phyloP scores from a whole-genome alignment of 2,888 invertebrate genomes.

The Synergus umbraculus region DNA sequence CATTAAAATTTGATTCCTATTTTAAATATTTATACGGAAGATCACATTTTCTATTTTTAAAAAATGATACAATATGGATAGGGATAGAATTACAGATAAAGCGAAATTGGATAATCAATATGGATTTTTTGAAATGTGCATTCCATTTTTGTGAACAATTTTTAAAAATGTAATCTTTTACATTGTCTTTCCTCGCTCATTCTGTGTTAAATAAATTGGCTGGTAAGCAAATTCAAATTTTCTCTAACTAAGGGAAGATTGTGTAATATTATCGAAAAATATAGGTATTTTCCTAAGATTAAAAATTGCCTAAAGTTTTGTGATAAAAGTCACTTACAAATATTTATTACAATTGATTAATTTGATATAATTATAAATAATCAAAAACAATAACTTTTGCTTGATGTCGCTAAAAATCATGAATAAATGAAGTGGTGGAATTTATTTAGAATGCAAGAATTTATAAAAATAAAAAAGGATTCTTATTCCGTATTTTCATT shows the following conservation, averaged over 20 bases:
- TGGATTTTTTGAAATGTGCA: not conserved
- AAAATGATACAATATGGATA: not conserved
- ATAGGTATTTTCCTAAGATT: not conserved
- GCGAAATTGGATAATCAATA: not conserved
- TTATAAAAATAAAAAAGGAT: not conserved
- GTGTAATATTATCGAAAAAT: slow-evolving; percentile 3
- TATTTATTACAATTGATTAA: too few species aligned
- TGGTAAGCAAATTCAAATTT: not conserved
- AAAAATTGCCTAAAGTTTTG: not conserved
- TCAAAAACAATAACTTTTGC: too few species aligned
- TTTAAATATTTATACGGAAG: not conserved
- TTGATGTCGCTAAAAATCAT: too few species aligned
- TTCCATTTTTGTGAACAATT: not conserved
- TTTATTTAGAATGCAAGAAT: not conserved
- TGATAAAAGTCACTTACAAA: not conserved
- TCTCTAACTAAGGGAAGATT: not conserved
- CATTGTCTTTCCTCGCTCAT: not conserved
- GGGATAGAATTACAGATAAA: not conserved
- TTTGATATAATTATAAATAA: too few species aligned
- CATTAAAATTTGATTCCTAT: not conserved
- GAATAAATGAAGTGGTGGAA: not conserved
- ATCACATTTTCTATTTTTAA: not conserved
- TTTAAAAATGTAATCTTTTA: not conserved
- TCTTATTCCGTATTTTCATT: not conserved
- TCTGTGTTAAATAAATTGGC: not conserved